Percentiles rank a stretch among this genome's conserved stretches.
Conservation (phyloP, 2,113 vertebrate species). For the Corythornis cristatus region DNA sequence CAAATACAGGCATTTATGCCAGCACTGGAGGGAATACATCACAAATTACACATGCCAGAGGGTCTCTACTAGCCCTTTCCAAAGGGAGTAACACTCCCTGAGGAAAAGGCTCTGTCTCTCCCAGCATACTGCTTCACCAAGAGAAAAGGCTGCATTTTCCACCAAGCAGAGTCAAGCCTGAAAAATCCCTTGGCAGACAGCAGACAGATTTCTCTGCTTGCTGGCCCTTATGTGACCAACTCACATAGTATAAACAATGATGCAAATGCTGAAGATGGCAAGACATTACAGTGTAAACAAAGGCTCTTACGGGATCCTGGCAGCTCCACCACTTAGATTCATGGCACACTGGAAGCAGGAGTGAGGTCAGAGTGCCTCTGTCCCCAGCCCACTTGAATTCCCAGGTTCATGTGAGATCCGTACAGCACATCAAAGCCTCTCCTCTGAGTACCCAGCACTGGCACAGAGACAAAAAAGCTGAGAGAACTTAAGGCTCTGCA, state of each 20-base stretch:
- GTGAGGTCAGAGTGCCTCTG: background rate
- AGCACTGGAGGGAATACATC: background rate
- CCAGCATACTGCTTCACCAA: background rate
- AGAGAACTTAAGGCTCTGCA: background rate
- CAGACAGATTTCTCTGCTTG: background rate
- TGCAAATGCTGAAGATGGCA: slow-evolving; percentile 29
- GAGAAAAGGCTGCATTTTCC: background rate
- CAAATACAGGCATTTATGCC: background rate
- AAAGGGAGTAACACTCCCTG: background rate
- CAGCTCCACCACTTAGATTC: background rate
- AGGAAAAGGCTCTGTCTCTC: background rate
- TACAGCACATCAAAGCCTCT: background rate
- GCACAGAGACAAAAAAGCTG: background rate
- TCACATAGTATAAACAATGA: background rate
- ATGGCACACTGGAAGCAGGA: background rate
- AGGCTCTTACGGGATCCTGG: background rate
- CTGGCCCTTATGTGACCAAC: slow-evolving; percentile 20
- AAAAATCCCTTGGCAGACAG: background rate
- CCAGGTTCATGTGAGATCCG: background rate
- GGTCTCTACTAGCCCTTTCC: background rate
- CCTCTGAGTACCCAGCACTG: background rate
- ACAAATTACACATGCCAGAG: background rate
- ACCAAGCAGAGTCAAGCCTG: background rate
- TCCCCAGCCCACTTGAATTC: background rate
- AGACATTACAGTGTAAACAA: background rate